Evolutionary conservation across 2,888 invertebrate genomes (phyloP).

Genomic region (Abrostola tripartita): DNA sequence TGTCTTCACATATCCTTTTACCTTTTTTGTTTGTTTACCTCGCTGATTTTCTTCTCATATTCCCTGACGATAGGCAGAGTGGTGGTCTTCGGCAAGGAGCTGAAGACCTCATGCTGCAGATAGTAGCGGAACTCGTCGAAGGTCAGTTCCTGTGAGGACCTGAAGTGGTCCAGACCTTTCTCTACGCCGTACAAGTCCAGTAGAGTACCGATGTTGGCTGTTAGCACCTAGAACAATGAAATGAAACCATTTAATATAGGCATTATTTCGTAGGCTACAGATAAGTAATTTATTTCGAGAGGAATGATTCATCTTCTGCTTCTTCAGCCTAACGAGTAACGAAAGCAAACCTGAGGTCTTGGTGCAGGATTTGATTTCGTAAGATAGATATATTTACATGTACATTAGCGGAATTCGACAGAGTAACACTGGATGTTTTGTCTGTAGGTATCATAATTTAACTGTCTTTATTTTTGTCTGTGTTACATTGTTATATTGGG

Average conservation of each 20-base stretch:
- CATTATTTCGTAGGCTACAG: too few relatives aligned
- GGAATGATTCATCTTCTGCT: background rate
- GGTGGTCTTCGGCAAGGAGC: conserved; percentile 89
- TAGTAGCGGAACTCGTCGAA: conserved; percentile 93
- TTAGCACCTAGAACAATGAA: conserved; percentile 89
- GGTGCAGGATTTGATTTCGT: too few relatives aligned
- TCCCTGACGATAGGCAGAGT: conserved; percentile 87
- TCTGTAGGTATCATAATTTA: too few relatives aligned
- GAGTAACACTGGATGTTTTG: too few relatives aligned
- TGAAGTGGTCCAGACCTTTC: conserved; percentile 93
- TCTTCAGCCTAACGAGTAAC: too few relatives aligned
- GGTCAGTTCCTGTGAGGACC: conserved; percentile 90
- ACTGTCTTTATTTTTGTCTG: too few relatives aligned
- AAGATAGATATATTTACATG: too few relatives aligned
- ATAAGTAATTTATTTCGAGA: too few relatives aligned
- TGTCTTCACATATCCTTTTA: too few relatives aligned
- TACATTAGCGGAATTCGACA: too few relatives aligned
- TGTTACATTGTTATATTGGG: too few relatives aligned
- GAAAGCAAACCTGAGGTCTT: too few relatives aligned
- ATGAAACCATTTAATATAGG: background rate
- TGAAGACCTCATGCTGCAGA: conserved; percentile 92
- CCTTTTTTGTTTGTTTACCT: conserved; percentile 75
- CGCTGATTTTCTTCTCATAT: conserved; percentile 91
- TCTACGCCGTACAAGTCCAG: conserved; percentile 94
- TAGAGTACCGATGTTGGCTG: conserved; percentile 93